Base-by-base conservation (phyloP, 1,140 invertebrate species). In the Lordiphosa mommai region DNA sequence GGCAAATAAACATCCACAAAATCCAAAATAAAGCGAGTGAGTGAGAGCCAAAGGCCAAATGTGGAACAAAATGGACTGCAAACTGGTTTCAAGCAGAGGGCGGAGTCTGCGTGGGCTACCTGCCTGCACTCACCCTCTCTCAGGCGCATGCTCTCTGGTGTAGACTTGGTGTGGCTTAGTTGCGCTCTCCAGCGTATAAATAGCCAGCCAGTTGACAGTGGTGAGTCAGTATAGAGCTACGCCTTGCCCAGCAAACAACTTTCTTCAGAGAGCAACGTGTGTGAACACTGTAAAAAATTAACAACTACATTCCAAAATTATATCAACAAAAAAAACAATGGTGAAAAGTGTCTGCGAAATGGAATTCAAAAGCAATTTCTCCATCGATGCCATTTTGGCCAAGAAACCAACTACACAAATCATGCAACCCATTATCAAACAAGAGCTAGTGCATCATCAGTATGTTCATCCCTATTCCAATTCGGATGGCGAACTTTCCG, bases 361-460 rank as follows among this genome's bases (percentile, higher is more conserved):
- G 87, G 87, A 87, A 64, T 84, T 87, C 66, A 88, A 87, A 43
- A 93, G 92, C 20, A 93, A 91, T 58, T 95, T 95, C 88, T 94
- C 92, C 66, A 95, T 95, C 60, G 93, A 93, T 60, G 92, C 92
- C 41, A 92, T 95, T 30, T 70, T 95, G 23, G 92, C 93, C 0
- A 88, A 74, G 43, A 88, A 88, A 65, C 79, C 77, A 38, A 30
- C 66, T 20, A 32, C 40, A 37, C 50, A 47, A 17, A 14, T 38
- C 12, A 40, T 47, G 36, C 72, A 84, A 33, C 56, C 71, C 74
- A 58, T 6, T 58, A 63, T 5, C 71, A 69, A 58, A 0, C 61
- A 53, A 1, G 49, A 50, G 2, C 63, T 61, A 13, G 9, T 43
- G 32, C 56, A 66, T 1, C 71, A 79, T 1, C 52, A 48, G 13